phyloP scores from a whole-genome alignment of 2,888 invertebrate species.

The Dyspetes luteomarginatus region DNA sequence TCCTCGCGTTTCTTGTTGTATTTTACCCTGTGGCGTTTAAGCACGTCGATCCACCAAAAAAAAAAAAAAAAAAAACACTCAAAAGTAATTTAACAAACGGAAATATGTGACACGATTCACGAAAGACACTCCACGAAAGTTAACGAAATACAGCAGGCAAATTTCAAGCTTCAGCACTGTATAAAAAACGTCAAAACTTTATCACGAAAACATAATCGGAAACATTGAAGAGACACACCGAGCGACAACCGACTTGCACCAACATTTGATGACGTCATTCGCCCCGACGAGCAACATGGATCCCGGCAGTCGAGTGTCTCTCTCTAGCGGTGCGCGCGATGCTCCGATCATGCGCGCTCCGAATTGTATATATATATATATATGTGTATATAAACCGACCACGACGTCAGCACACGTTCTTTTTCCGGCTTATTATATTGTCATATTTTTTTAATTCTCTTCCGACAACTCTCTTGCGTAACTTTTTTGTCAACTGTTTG shows the following conservation, averaged over 20 bases:
- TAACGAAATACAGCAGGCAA: conserved; percentile 18
- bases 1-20: not conserved
- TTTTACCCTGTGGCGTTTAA: conserved; percentile 23
- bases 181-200: conserved; percentile 63
- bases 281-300: conserved; percentile 77
- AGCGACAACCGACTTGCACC: conserved; percentile 73
- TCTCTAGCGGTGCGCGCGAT: conserved; percentile 61
- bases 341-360: conserved; percentile 64
- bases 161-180: conserved; percentile 21
- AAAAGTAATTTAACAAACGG: not conserved
- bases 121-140: conserved; percentile 2
- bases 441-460: not conserved
- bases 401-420: not conserved
- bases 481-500: too few relatives aligned
- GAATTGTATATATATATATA: conserved; percentile 11
- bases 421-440: not conserved
- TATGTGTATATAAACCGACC: conserved; percentile 4
- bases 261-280: conserved; percentile 80
- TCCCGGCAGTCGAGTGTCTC: conserved; percentile 67
- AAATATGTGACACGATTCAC: not conserved
- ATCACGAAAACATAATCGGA: conserved; percentile 77
- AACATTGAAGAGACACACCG: conserved; percentile 71
- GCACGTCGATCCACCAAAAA: conserved; percentile 36
- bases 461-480: not conserved
- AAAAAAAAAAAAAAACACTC: conserved; percentile 6